Evolutionary conservation across 2,113 vertebrate genomes (phyloP).

Genomic region (Spea multiplicata): DNA sequence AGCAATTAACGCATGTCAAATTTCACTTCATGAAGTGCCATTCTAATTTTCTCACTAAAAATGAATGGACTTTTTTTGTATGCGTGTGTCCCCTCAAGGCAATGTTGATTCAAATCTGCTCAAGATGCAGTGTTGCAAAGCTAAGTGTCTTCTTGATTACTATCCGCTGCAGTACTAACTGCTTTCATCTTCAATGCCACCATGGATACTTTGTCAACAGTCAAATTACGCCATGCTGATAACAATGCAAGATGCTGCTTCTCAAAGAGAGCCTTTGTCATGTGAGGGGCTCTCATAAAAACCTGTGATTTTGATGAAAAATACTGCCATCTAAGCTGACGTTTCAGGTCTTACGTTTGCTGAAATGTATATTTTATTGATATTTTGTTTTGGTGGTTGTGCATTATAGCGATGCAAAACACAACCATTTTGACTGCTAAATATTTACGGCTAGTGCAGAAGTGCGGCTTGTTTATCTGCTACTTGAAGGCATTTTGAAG

Average conservation of each 20-base stretch:
- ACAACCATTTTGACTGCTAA: constrained; percentile 49
- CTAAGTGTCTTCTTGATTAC: constrained; percentile 86
- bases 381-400: constrained; percentile 1
- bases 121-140: constrained; percentile 79
- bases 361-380: constrained; percentile 2
- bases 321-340: constrained; percentile 52
- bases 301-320: constrained; percentile 54
- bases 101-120: constrained; percentile 78
- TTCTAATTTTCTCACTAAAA: constrained; percentile 88
- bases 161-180: constrained; percentile 76
- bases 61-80: constrained; percentile 71
- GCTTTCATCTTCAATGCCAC: constrained; percentile 75
- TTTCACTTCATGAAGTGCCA: constrained; percentile 95
- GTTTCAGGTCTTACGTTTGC: constrained; percentile 48
- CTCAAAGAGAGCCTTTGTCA: constrained; percentile 67
- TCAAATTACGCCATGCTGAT: constrained; percentile 76
- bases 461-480: constrained; percentile 60
- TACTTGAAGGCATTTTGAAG: constrained; percentile 61
- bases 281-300: constrained; percentile 65
- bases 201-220: constrained; percentile 79
- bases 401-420: constrained; percentile 6
- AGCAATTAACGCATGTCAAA: constrained; percentile 98
- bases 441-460: constrained; percentile 58
- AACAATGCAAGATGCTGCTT: constrained; percentile 73
- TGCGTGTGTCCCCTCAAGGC: constrained; percentile 73